phyloP scores from a whole-genome alignment of 2,113 vertebrate species.

The Stegostoma tigrinum region DNA sequence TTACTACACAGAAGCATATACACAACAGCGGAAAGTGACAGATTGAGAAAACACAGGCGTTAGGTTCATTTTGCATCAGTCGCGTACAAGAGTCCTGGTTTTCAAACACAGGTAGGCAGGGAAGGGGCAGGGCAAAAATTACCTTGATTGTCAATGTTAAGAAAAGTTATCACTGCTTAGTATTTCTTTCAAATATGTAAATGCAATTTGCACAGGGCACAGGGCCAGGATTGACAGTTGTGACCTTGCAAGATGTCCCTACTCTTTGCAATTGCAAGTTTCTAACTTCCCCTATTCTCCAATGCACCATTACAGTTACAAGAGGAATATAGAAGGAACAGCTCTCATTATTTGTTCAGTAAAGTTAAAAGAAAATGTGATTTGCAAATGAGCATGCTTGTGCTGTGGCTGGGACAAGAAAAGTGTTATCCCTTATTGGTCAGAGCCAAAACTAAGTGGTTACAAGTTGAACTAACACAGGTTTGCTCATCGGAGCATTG shows the following conservation, averaged over 20 bases:
- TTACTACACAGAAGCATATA: slow-evolving; percentile 49
- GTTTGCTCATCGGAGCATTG: background rate
- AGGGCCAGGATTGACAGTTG: background rate
- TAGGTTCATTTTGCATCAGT: slow-evolving; percentile 45
- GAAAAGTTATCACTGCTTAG: background rate
- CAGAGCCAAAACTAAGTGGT: background rate
- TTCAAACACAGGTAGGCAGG: background rate
- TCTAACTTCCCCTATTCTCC: background rate
- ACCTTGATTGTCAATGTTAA: background rate
- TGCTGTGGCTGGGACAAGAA: background rate
- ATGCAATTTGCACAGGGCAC: background rate
- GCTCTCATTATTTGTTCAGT: background rate
- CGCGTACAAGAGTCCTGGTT: slow-evolving; percentile 46
- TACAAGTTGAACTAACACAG: background rate
- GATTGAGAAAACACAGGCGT: background rate
- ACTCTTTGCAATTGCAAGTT: background rate
- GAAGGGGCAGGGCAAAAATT: background rate
- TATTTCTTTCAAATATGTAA: background rate
- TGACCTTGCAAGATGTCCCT: background rate
- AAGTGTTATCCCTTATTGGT: background rate
- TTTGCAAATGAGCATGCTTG: background rate
- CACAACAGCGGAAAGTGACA: slow-evolving; percentile 48
- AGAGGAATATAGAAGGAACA: background rate
- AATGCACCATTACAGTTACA: background rate
- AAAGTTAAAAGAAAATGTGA: too few relatives aligned